Conservation (phyloP, 1,140 invertebrate species). For the Zophobas morio region DNA sequence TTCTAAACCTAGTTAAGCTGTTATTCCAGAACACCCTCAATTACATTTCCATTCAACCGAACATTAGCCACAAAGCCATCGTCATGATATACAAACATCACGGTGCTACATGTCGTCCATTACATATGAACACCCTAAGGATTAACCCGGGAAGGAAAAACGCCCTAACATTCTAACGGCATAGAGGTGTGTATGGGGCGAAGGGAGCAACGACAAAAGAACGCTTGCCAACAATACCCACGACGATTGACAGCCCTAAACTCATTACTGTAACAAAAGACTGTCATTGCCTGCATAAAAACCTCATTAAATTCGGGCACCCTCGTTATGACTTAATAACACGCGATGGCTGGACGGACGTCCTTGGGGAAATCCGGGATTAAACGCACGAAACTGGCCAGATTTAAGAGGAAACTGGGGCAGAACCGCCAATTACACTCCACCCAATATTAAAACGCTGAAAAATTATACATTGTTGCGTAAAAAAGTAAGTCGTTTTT, state of each 20-base stretch:
- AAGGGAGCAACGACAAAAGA: conserved; percentile 36
- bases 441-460: not conserved
- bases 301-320: conserved; percentile 65
- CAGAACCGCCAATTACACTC: not conserved
- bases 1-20: no score
- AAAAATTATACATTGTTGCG: not conserved
- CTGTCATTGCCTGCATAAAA: conserved; percentile 68
- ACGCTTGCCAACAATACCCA: conserved; percentile 56
- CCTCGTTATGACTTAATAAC: conserved; percentile 64
- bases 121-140: conserved; percentile 28
- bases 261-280: conserved; percentile 68
- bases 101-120: conserved; percentile 29
- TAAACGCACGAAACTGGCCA: not conserved
- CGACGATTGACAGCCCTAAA: conserved; percentile 66
- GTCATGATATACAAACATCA: conserved; percentile 30
- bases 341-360: conserved; percentile 46
- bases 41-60: conserved; percentile 44
- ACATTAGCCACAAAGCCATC: conserved; percentile 36
- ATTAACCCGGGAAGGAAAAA: conserved; percentile 1
- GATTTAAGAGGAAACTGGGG: not conserved
- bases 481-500: no score
- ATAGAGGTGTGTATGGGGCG: conserved; percentile 10
- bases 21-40: not conserved
- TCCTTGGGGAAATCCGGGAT: conserved; percentile 24
- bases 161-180: not conserved